phyloP scores from a whole-genome alignment of 2,113 vertebrate species.

The Leptosomus discolor region DNA sequence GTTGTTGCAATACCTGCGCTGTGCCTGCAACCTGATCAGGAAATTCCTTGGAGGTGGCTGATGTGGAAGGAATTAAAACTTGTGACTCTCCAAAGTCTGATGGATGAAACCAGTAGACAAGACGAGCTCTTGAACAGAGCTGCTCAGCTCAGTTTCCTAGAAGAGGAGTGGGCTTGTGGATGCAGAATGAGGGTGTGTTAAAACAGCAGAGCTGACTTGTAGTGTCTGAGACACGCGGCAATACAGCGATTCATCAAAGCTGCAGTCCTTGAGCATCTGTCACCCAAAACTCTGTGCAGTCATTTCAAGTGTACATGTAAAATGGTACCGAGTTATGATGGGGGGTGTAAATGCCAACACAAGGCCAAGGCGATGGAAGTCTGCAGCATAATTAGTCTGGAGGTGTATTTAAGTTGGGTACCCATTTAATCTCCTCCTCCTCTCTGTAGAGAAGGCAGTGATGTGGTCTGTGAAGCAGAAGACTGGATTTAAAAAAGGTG shows the following conservation, averaged over 20 bases:
- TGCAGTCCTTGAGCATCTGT: not conserved
- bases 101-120: not conserved
- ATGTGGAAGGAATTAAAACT: not conserved
- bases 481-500: not conserved
- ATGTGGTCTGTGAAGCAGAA: not conserved
- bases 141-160: rapidly evolving
- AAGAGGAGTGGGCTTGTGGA: not conserved
- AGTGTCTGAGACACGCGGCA: rapidly evolving
- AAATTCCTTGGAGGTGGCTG: not conserved
- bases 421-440: not conserved
- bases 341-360: not conserved
- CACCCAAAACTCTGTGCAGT: rapidly evolving
- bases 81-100: not conserved
- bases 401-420: not conserved
- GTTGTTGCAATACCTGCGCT: not conserved
- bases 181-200: not conserved
- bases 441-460: not conserved
- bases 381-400: not conserved
- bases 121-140: not conserved
- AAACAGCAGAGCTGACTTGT: not conserved
- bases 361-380: not conserved
- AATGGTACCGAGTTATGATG: rapidly evolving
- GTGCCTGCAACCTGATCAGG: not conserved
- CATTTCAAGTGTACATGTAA: rapidly evolving
- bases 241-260: not conserved